phyloP scores from a whole-genome alignment of 1,140 invertebrate genomes.

The Sarcophaga peregrina region DNA sequence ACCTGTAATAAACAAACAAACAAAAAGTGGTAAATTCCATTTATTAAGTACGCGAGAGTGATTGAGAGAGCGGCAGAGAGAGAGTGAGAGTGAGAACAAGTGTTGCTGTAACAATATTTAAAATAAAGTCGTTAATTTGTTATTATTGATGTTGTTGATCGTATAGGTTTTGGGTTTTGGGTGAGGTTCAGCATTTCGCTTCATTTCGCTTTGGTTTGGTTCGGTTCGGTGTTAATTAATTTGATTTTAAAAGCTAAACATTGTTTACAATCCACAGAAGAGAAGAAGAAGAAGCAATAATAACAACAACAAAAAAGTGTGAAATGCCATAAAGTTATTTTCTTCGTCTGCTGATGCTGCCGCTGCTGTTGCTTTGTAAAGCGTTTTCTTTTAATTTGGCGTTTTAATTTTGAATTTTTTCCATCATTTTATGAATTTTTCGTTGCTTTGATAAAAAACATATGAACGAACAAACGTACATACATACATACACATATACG shows the following conservation, averaged over 20 bases:
- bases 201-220: background rate
- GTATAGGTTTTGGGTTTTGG: background rate
- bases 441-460: background rate
- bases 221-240: conserved; percentile 17
- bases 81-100: background rate
- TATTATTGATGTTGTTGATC: background rate
- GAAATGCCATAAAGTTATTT: conserved; percentile 6
- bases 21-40: no score
- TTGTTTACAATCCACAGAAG: no score
- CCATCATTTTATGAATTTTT: no score
- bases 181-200: background rate
- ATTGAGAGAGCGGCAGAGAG: background rate
- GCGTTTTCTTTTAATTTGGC: background rate
- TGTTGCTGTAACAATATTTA: no score
- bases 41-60: background rate
- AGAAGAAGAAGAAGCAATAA: background rate
- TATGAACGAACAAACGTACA: background rate
- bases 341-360: background rate
- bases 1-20: no score
- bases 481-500: no score
- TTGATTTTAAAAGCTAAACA: conserved; percentile 12
- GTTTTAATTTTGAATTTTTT: background rate
- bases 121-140: conserved; percentile 5
- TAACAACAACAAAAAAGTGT: background rate
- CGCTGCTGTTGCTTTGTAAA: background rate